phyloP scores from a whole-genome alignment of 2,888 invertebrate genomes.

The Mythimna pallens region DNA sequence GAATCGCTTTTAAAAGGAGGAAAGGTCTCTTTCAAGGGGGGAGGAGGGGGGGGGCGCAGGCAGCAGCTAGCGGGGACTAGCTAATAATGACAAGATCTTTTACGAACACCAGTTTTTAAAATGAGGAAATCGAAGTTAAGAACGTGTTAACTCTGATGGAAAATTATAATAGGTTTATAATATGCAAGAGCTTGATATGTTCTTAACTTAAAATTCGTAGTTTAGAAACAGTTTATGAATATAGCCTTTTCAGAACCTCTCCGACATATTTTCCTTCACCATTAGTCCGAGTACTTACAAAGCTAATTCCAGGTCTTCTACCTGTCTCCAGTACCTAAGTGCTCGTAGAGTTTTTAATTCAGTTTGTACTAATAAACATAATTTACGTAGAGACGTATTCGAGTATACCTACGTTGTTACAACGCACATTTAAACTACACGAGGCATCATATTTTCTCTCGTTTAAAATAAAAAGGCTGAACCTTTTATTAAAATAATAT shows the following conservation, averaged over 20 bases:
- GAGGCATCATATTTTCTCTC: slow-evolving; percentile 31
- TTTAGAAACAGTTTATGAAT: neutral
- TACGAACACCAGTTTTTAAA: neutral
- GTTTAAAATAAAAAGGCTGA: slow-evolving; percentile 34
- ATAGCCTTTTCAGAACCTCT: neutral
- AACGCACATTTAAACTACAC: slow-evolving; percentile 10
- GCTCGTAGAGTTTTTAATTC: neutral
- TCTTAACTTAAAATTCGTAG: neutral
- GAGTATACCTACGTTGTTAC: neutral
- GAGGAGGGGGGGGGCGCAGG: too few species aligned
- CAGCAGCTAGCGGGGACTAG: too few species aligned
- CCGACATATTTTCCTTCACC: too few species aligned
- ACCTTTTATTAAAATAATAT: slow-evolving; percentile 23
- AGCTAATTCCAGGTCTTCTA: neutral
- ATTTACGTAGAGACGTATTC: neutral
- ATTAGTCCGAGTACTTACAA: neutral
- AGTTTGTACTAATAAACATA: neutral
- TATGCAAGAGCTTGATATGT: neutral
- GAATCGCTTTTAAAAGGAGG: too few species aligned
- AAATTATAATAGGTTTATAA: neutral
- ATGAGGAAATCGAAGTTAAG: neutral
- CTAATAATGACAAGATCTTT: too few species aligned
- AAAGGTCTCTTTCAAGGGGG: too few species aligned
- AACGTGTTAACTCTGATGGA: neutral
- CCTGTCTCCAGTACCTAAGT: too few species aligned